A percentile compares a stretch with the other conserved stretches of the same genome.
These are phyloP conservation scores for Sussaba pulchella DNA, from an alignment of 2,888 invertebrate species.

Conservation along the genomic window DNA sequence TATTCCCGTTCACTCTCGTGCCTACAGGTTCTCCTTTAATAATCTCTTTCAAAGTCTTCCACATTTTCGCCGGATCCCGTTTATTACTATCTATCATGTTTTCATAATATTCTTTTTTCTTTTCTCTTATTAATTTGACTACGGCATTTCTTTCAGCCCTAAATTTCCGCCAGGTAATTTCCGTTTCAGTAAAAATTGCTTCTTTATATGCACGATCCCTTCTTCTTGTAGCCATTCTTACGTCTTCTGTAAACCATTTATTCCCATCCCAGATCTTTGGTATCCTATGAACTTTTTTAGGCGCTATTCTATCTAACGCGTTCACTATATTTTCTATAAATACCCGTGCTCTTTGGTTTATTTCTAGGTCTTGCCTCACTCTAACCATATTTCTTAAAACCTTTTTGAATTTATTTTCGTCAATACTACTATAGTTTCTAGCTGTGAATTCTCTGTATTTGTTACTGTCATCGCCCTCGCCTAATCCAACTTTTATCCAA, in stretches of 20 bases:
- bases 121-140: constrained; percentile 34
- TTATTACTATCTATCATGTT: constrained; percentile 24
- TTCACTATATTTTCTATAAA: constrained; percentile 36
- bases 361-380: constrained; percentile 13
- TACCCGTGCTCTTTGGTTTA: constrained; percentile 30
- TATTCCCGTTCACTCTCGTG: not conserved
- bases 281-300: constrained; percentile 23
- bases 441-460: constrained; percentile 17
- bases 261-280: constrained; percentile 50
- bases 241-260: constrained; percentile 47
- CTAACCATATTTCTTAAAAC: not conserved
- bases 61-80: constrained; percentile 8
- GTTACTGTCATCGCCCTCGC: not conserved
- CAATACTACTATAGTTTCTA: constrained; percentile 30
- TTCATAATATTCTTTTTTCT: constrained; percentile 25
- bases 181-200: not conserved
- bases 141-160: constrained; percentile 36
- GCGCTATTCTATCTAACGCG: constrained; percentile 26
- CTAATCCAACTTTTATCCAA: constrained; percentile 34
- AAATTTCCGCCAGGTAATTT: constrained; percentile 23
- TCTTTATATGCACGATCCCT: constrained; percentile 29
- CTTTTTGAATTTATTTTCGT: not conserved
- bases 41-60: constrained; percentile 11
- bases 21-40: constrained; percentile 17
- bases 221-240: constrained; percentile 23